Percentiles rank a stretch among this genome's conserved stretches.
These are phyloP conservation scores for Geotrupes spiniger DNA, from an alignment of 2,888 invertebrate genomes.

Conservation along the genomic window DNA sequence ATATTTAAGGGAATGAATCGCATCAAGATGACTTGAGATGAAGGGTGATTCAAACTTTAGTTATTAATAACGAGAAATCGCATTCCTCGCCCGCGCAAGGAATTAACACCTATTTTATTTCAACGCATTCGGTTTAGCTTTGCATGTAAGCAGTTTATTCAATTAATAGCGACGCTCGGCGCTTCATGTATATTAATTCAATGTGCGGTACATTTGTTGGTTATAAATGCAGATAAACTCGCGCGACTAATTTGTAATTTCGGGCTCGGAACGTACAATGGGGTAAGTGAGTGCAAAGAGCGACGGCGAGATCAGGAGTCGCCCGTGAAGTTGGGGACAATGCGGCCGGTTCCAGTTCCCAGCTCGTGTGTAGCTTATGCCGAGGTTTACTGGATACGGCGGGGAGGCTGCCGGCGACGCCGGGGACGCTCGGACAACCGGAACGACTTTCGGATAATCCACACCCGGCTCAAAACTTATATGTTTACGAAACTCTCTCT, in stretches of 20 bases:
- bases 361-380: conserved; percentile 30
- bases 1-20: no score
- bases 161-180: no score
- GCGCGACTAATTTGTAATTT: conserved; percentile 26
- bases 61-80: no score
- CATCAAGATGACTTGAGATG: no score
- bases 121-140: no score
- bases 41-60: no score
- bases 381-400: conserved; percentile 33
- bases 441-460: conserved; percentile 32
- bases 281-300: conserved; percentile 10
- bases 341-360: conserved; percentile 29
- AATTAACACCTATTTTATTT: no score
- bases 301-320: conserved; percentile 28
- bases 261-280: conserved; percentile 19
- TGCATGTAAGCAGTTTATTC: no score
- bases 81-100: no score
- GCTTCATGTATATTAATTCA: no score
- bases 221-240: conserved; percentile 25
- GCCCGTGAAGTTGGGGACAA: conserved; percentile 33
- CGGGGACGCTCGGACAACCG: conserved; percentile 30
- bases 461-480: conserved; percentile 30
- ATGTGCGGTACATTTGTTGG: no score
- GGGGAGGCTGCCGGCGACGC: conserved; percentile 29
- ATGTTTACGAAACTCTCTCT: no score